A percentile compares a stretch with the other conserved stretches of the same genome.
These are phyloP conservation scores for Dicyrtomina minuta DNA, from an alignment of 2,888 invertebrate genomes.

Conservation along the genomic window DNA sequence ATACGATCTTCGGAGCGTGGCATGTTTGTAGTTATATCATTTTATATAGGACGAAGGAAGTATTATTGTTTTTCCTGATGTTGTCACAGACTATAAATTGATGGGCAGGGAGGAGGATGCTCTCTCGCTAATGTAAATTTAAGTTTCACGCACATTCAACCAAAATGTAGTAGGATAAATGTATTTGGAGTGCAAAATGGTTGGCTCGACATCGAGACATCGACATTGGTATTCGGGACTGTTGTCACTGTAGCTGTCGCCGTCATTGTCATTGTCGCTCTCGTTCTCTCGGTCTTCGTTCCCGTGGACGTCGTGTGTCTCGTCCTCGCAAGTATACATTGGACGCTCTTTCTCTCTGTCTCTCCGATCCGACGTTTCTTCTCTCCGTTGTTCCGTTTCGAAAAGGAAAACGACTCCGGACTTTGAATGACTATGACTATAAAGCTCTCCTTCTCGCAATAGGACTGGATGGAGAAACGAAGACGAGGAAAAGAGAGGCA, in stretches of 20 bases:
- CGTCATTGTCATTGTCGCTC: too few species aligned
- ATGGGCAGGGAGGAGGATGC: slow-evolving; percentile 10
- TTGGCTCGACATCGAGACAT: background rate
- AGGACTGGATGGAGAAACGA: background rate
- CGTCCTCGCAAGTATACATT: too few species aligned
- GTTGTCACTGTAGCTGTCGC: background rate
- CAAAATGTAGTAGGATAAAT: background rate
- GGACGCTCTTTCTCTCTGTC: too few species aligned
- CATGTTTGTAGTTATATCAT: too few species aligned
- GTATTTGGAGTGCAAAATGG: slow-evolving; percentile 12
- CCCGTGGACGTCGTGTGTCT: background rate
- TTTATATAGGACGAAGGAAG: background rate
- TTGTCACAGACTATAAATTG: slow-evolving; percentile 24
- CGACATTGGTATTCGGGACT: slow-evolving; percentile 5
- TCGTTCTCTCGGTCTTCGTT: too few species aligned
- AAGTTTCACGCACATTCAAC: slow-evolving; percentile 5
- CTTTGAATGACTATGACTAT: background rate
- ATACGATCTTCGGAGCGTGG: too few species aligned
- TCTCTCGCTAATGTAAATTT: slow-evolving; percentile 4
- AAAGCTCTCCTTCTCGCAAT: background rate
- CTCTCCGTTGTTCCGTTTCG: too few species aligned
- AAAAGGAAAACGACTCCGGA: too few species aligned
- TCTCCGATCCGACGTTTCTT: too few species aligned
- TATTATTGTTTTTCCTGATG: slow-evolving; percentile 22
- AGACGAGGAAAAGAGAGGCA: slow-evolving; percentile 3